Conservation (phyloP, 2,888 invertebrate genomes). For the Melanotus villosus region DNA sequence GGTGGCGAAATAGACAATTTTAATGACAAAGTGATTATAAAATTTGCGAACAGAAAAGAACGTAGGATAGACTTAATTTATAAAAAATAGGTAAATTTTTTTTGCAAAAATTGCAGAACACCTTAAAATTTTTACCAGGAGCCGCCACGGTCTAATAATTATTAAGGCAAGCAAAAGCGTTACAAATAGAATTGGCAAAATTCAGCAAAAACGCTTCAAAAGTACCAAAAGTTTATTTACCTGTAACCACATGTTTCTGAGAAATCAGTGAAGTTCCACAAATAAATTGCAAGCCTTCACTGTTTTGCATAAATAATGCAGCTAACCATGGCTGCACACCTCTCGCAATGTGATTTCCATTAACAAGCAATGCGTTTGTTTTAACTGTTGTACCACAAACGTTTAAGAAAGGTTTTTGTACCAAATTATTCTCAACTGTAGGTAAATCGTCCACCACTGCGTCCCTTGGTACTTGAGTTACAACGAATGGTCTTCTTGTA, state of each 20-base stretch:
- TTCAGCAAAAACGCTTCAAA: too few species aligned
- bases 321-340: slow-evolving; percentile 66
- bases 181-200: too few species aligned
- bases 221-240: too few species aligned
- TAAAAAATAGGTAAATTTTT: too few species aligned
- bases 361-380: slow-evolving; percentile 60
- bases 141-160: too few species aligned
- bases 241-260: slow-evolving; percentile 62
- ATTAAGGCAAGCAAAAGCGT: too few species aligned
- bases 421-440: slow-evolving; percentile 1
- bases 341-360: slow-evolving; percentile 58
- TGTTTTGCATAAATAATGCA: slow-evolving; percentile 62
- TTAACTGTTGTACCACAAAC: slow-evolving; percentile 60
- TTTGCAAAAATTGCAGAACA: too few species aligned
- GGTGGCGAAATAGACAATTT: too few species aligned
- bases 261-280: slow-evolving; percentile 65
- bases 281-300: slow-evolving; percentile 62
- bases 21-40: too few species aligned
- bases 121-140: too few species aligned
- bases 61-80: too few species aligned
- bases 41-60: too few species aligned
- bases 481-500: background rate
- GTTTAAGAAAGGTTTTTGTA: slow-evolving; percentile 37
- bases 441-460: slow-evolving; percentile 12
- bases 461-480: slow-evolving; percentile 18